Evolutionary conservation across 2,888 invertebrate genomes (phyloP).

Genomic region (Andrena bicolor): DNA sequence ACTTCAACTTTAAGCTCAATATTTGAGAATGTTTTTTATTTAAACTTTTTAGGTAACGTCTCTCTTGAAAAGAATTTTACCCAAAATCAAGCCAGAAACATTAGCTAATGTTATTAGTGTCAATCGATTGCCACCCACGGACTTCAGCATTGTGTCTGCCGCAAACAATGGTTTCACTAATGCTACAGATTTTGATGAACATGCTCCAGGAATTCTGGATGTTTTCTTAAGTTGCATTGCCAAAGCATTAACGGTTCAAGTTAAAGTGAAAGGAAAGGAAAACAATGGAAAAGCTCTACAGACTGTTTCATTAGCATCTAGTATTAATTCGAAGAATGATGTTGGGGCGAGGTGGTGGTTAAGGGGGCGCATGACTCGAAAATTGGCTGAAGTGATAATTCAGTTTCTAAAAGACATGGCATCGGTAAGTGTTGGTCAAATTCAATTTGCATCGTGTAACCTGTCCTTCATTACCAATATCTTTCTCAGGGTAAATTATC

Average conservation of each 20-base stretch:
- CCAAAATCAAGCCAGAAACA: conserved; percentile 94
- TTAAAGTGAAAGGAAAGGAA: conserved; percentile 91
- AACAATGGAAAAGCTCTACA: conserved; percentile 83
- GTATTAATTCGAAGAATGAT: conserved; percentile 87
- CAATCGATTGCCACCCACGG: conserved; percentile 89
- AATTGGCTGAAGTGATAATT: conserved; percentile 95
- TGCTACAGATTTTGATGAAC: conserved; percentile 86
- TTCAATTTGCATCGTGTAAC: neutral
- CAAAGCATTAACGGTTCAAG: conserved; percentile 95
- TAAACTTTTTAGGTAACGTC: conserved; percentile 88
- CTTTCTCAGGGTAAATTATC: conserved; percentile 92
- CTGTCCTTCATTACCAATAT: conserved; percentile 3
- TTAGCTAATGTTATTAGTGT: conserved; percentile 92
- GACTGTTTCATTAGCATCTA: conserved; percentile 88
- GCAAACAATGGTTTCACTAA: conserved; percentile 85
- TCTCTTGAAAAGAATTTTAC: conserved; percentile 93
- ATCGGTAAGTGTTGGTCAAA: conserved; percentile 88
- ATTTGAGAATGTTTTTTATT: conserved; percentile 12
- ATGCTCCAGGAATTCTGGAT: conserved; percentile 92
- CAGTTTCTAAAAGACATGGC: conserved; percentile 96
- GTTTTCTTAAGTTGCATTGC: conserved; percentile 96
- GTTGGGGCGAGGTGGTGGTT: conserved; percentile 92
- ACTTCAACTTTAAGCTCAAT: neutral
- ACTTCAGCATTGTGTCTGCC: conserved; percentile 90
- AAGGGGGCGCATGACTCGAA: conserved; percentile 92